Base-by-base conservation (phyloP, 1,140 invertebrate genomes). In the Drosophila trapezifrons region DNA sequence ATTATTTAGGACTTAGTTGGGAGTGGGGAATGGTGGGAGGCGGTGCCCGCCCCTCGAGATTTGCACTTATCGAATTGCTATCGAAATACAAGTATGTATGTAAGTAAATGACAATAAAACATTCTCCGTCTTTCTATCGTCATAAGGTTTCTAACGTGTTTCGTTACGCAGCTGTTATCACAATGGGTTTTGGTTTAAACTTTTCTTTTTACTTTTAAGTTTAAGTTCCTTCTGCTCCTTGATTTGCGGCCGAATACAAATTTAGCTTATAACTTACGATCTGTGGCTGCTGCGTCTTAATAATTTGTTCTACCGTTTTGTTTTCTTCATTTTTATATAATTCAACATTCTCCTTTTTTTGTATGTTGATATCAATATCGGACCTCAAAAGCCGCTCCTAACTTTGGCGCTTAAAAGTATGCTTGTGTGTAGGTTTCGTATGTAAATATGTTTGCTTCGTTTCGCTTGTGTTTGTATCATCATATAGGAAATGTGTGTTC, bases 391-490 rank as follows among this genome's bases (percentile, higher is more conserved):
- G 64, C 59, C 55, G 76, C 76, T 56, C 67, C 70, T 83, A 75
- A 83, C 64, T 75, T 82, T 82, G 79, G 79, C 79, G 62, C 64
- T 83, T 83, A 76, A 69, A 70, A 70, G 75, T 82, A 82, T 76
- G 69, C 71, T 46, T 63, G 62, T 76, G 25, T 40, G 43, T 76
- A 12, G 62, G 25, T 49, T 42, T 43, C 29, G 67, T 54, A 72
- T 62, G 46, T 32, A 62, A 25, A 51, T 54, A 43, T 35, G 56
- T 62, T 64, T 38, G 51, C 6, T 37, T 54, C 51, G 9, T 35
- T 37, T 37, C 25, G 27, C 22, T 65, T 64, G 22, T 62, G 51
- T 58, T 62, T 58, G 59, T 63, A 37, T 59, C 37, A 29, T 60
- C 65, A 52, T 65, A 67, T 49, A 67, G 64, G 60, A 65, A 67